Evolutionary conservation across 2,888 invertebrate species (phyloP).

Genomic region (Cataglyphis cursor): DNA sequence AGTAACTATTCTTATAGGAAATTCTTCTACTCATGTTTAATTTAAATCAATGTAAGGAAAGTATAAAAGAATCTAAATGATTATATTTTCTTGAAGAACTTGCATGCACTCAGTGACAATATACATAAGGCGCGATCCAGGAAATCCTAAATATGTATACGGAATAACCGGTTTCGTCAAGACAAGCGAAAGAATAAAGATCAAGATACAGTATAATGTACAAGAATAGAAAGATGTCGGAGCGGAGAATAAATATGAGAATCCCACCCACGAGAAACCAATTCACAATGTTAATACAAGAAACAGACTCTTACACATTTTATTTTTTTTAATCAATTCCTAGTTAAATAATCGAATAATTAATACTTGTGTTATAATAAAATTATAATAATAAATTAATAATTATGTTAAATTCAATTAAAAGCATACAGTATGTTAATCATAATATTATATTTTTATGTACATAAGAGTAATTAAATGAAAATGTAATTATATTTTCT

Average conservation of each 20-base stretch:
- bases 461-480: neutral
- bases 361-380: neutral
- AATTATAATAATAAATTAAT: neutral
- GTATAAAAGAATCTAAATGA: neutral
- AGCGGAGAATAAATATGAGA: slow-evolving; percentile 15
- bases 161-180: slow-evolving; percentile 49
- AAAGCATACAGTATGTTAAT: neutral
- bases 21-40: neutral
- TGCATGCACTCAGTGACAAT: slow-evolving; percentile 17
- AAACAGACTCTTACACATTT: neutral
- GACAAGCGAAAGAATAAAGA: slow-evolving; percentile 33
- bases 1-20: neutral
- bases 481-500: no score
- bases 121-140: slow-evolving; percentile 17
- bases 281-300: neutral
- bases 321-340: neutral
- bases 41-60: neutral
- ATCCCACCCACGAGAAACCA: slow-evolving; percentile 2
- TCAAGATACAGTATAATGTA: slow-evolving; percentile 23
- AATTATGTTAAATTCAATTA: neutral
- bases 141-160: slow-evolving; percentile 52
- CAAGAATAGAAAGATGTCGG: slow-evolving; percentile 25
- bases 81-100: slow-evolving; percentile 24
- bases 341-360: neutral
- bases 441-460: neutral